Percentiles rank a stretch among this genome's conserved stretches.
phyloP scores from a whole-genome alignment of 2,797 vertebrate species.

The Pelodytes ibericus region DNA sequence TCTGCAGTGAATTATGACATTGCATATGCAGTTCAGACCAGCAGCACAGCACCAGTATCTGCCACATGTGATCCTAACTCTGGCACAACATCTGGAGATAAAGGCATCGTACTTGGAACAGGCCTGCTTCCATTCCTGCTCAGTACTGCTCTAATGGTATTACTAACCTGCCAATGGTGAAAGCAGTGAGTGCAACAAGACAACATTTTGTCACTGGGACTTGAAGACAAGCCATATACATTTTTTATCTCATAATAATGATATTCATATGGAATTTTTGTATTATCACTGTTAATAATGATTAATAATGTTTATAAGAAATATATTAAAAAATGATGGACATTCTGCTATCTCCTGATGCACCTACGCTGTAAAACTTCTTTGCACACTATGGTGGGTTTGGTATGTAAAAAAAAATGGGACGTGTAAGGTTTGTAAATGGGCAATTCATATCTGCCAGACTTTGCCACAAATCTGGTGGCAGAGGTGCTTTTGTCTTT shows the following conservation, averaged over 20 bases:
- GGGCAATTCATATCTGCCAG: no score
- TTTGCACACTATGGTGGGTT: no score
- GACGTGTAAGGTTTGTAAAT: no score
- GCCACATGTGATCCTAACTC: neutral
- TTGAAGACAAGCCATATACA: neutral
- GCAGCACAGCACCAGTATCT: neutral
- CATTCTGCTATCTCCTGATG: no score
- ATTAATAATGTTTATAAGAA: no score
- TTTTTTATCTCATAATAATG: neutral
- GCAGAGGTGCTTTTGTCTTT: no score
- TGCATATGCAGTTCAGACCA: neutral
- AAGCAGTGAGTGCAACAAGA: neutral
- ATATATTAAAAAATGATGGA: no score
- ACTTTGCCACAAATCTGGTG: no score
- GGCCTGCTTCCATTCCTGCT: neutral
- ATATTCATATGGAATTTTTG: neutral
- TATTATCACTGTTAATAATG: no score
- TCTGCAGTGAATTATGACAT: constrained; percentile 29
- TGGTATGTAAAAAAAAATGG: no score
- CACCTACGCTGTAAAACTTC: no score
- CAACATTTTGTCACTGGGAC: neutral
- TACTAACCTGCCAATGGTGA: neutral
- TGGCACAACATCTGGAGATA: no score
- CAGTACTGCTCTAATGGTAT: constrained; percentile 12
- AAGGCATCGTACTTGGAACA: constrained; percentile 1